Conservation (phyloP, 2,113 vertebrate genomes). For the Lepus europaeus region DNA sequence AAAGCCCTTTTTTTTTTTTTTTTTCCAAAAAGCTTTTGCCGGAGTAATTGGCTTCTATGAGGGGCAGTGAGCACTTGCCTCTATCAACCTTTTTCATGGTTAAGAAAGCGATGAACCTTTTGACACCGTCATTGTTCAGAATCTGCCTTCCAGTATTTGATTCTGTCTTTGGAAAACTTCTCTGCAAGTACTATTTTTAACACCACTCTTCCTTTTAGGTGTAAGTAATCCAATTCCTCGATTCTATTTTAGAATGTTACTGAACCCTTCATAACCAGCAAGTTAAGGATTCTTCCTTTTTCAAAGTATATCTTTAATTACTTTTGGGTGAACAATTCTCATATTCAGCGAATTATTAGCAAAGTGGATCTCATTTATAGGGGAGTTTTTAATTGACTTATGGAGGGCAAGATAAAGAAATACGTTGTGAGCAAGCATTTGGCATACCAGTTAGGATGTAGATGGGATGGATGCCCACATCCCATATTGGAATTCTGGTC, state of each 20-base stretch:
- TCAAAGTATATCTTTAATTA: conserved; percentile 28
- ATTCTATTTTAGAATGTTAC: conserved; percentile 24
- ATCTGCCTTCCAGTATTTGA: neutral
- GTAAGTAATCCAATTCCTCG: neutral
- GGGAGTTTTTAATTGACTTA: neutral
- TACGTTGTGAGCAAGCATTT: no score
- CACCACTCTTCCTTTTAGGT: neutral
- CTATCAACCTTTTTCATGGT: neutral
- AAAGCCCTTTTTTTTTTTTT: no score
- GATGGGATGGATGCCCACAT: no score
- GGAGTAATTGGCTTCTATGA: no score
- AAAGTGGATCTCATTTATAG: neutral
- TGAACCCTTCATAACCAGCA: neutral
- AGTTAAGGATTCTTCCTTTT: neutral
- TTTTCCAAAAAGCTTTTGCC: no score
- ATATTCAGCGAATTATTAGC: neutral
- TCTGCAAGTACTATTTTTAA: neutral
- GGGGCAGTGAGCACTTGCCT: no score
- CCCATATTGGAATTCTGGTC: no score
- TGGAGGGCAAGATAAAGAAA: neutral
- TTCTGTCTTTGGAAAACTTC: neutral
- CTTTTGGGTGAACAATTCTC: conserved; percentile 17
- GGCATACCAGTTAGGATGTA: no score
- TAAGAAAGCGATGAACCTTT: neutral
- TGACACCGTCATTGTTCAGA: neutral